phyloP scores from a whole-genome alignment of 2,113 vertebrate species.

The Hymenochirus boettgeri region DNA sequence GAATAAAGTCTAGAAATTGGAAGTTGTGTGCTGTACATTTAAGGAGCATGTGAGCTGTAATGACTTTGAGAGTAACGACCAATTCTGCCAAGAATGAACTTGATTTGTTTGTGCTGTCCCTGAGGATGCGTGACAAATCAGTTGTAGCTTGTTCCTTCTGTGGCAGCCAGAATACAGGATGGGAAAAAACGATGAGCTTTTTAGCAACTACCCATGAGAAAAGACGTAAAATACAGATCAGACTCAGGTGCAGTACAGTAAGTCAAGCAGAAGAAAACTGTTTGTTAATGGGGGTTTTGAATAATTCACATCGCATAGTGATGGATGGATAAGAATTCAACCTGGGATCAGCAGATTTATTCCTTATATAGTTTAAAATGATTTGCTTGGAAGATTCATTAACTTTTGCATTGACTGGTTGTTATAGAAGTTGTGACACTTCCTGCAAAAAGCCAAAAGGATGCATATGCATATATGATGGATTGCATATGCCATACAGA shows the following conservation, averaged over 20 bases:
- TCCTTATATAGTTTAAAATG: slow-evolving; percentile 45
- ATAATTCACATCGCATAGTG: slow-evolving; percentile 54
- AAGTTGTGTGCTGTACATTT: slow-evolving; percentile 22
- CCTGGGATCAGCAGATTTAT: slow-evolving; percentile 41
- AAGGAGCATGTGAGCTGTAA: slow-evolving; percentile 31
- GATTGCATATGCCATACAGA: slow-evolving; percentile 41
- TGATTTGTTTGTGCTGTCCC: slow-evolving; percentile 37
- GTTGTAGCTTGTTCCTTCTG: slow-evolving; percentile 41
- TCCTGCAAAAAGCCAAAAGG: slow-evolving; percentile 15
- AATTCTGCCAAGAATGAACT: slow-evolving; percentile 6
- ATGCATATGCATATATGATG: no score
- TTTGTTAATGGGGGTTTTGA: slow-evolving; percentile 54
- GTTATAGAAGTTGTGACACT: slow-evolving; percentile 30
- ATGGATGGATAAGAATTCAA: slow-evolving; percentile 34
- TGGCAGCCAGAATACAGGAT: slow-evolving; percentile 29
- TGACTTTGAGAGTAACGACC: slow-evolving; percentile 23
- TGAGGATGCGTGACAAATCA: slow-evolving; percentile 40
- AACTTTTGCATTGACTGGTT: slow-evolving; percentile 36
- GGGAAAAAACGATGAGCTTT: slow-evolving; percentile 29
- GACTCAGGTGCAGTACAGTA: slow-evolving; percentile 44
- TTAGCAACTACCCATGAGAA: slow-evolving; percentile 34
- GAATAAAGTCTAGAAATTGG: slow-evolving; percentile 23
- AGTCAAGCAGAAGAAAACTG: slow-evolving; percentile 50
- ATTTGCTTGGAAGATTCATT: slow-evolving; percentile 40
- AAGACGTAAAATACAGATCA: slow-evolving; percentile 9